phyloP scores from a whole-genome alignment of 64 coral and sea anemone genomes.

The Cladopsammia gracilis region DNA sequence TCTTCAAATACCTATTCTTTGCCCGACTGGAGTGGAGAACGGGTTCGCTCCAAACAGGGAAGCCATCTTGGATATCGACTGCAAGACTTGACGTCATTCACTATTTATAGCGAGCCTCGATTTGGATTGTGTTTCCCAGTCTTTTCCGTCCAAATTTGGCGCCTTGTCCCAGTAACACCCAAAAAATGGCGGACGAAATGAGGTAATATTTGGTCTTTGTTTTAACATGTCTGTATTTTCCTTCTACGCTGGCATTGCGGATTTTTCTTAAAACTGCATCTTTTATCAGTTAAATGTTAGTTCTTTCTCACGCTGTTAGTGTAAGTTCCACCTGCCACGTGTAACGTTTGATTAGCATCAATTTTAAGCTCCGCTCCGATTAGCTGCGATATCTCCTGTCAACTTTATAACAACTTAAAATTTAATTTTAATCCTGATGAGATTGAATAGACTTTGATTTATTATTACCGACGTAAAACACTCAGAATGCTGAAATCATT shows the following conservation, averaged over 20 bases:
- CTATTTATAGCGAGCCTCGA: slow-evolving; percentile 71
- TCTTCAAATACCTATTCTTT: slow-evolving; percentile 92
- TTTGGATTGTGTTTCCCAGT: slow-evolving; percentile 44
- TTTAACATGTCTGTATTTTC: slow-evolving; percentile 25
- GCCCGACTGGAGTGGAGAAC: slow-evolving; percentile 97
- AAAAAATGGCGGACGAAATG: slow-evolving; percentile 84
- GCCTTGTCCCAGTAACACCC: slow-evolving; percentile 1
- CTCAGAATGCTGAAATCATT: no score
- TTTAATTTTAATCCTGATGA: background rate
- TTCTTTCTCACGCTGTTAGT: background rate
- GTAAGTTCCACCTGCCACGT: background rate
- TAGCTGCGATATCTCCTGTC: background rate
- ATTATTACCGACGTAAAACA: no score
- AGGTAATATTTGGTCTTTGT: slow-evolving; percentile 36
- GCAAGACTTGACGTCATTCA: slow-evolving; percentile 82
- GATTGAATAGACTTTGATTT: background rate
- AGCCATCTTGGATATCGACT: slow-evolving; percentile 87
- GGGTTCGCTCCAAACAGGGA: slow-evolving; percentile 89
- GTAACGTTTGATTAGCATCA: background rate
- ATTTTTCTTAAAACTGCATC: background rate
- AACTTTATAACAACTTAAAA: background rate
- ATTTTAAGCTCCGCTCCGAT: background rate
- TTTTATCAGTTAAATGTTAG: background rate
- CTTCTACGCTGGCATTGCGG: background rate
- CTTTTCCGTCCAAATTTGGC: slow-evolving; percentile 20